Conservation (phyloP, 2,113 vertebrate species). For the Tricholaema leucomelas region DNA sequence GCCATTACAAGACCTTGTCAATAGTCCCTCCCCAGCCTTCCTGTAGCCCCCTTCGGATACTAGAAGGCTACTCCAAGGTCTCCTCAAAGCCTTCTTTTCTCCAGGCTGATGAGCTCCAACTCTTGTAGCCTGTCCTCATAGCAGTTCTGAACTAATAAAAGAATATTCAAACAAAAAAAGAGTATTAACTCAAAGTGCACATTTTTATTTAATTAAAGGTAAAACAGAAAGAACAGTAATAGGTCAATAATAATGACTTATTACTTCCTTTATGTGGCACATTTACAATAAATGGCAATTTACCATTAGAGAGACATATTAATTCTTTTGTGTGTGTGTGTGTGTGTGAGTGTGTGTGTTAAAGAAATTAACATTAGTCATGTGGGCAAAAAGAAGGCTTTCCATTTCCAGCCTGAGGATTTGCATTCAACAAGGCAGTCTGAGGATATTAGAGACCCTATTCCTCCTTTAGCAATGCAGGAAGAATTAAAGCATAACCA, state of each 20-base stretch:
- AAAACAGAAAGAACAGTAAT: conserved; percentile 78
- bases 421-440: conserved; percentile 65
- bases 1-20: too few relatives aligned
- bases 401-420: conserved; percentile 65
- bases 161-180: conserved; percentile 70
- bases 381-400: conserved; percentile 61
- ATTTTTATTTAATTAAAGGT: conserved; percentile 81
- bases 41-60: too few relatives aligned
- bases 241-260: conserved; percentile 81
- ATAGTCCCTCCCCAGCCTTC: too few relatives aligned
- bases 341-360: too few relatives aligned
- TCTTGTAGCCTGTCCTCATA: too few relatives aligned
- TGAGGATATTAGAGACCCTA: conserved; percentile 43
- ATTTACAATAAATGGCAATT: conserved; percentile 82
- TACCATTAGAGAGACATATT: conserved; percentile 76
- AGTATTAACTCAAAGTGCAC: conserved; percentile 72
- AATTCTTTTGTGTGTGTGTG: too few relatives aligned
- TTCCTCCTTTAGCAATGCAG: conserved; percentile 67
- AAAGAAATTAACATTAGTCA: conserved; percentile 77
- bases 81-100: too few relatives aligned
- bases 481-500: conserved; percentile 74
- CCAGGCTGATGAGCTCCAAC: too few relatives aligned
- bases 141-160: conserved; percentile 54
- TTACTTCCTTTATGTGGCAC: conserved; percentile 79
- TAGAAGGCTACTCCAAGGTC: too few relatives aligned